Conservation (phyloP, 1,140 invertebrate species). For the Trichonephila inaurata region DNA sequence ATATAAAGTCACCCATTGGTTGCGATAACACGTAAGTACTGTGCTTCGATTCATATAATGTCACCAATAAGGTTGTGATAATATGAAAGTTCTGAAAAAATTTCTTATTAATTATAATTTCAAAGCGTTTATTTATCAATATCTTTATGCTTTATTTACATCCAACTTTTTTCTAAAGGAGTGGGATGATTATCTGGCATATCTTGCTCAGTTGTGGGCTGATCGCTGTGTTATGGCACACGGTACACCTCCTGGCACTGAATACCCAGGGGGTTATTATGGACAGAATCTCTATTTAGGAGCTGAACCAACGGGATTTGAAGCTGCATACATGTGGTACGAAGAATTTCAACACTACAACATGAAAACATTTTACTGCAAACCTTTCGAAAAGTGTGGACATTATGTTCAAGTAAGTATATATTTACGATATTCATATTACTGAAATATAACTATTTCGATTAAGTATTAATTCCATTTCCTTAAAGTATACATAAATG, state of each 20-base stretch:
- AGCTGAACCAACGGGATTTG: conserved; percentile 7
- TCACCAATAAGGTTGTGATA: no score
- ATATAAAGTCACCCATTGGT: no score
- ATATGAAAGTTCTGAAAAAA: no score
- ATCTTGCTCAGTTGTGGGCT: conserved; percentile 39
- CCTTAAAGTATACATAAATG: background rate
- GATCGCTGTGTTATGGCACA: conserved; percentile 26
- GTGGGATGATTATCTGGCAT: conserved; percentile 49
- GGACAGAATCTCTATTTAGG: conserved; percentile 53
- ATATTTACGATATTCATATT: background rate
- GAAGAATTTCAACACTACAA: conserved; percentile 41
- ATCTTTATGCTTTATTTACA: no score
- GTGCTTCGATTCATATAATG: no score
- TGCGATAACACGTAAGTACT: no score
- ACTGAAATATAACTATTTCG: background rate
- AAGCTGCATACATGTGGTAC: conserved; percentile 37
- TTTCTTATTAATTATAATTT: no score
- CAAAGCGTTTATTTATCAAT: no score
- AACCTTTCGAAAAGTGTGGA: conserved; percentile 6
- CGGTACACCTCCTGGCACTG: background rate
- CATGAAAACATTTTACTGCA: background rate
- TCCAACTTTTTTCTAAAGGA: conserved; percentile 16
- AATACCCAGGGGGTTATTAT: background rate
- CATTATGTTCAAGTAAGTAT: conserved; percentile 26
- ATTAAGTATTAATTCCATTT: background rate